phyloP scores from a whole-genome alignment of 2,797 vertebrate species.

The Zalophus californianus region DNA sequence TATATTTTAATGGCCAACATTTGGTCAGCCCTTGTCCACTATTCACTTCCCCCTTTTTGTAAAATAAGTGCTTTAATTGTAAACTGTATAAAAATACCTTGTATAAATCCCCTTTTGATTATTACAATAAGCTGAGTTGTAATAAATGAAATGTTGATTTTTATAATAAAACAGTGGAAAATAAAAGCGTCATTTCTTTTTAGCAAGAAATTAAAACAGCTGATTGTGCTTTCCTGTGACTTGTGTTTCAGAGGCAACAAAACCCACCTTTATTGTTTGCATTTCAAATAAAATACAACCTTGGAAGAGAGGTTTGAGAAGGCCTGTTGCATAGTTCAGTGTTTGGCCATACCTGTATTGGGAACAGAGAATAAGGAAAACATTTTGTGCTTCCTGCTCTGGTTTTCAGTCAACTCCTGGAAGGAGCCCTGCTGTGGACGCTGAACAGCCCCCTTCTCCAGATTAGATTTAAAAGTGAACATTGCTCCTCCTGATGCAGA shows the following conservation, averaged over 20 bases:
- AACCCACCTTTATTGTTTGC: neutral
- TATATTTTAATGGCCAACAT: constrained; percentile 94
- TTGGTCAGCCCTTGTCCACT: constrained; percentile 92
- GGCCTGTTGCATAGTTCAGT: neutral
- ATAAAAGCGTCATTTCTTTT: constrained; percentile 73
- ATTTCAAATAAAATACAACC: constrained; percentile 30
- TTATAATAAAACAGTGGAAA: constrained; percentile 96
- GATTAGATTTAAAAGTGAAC: neutral
- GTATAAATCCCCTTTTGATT: constrained; percentile 93
- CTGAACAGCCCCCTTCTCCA: neutral
- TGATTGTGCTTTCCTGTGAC: constrained; percentile 29
- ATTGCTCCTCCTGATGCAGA: neutral
- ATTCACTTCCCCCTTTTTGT: constrained; percentile 90
- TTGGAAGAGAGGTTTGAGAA: neutral
- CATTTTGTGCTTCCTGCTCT: neutral
- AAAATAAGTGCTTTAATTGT: constrained; percentile 95
- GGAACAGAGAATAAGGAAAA: neutral
- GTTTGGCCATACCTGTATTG: neutral
- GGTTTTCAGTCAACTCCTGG: neutral
- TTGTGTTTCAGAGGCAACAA: neutral
- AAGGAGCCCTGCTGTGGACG: neutral
- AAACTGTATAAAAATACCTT: constrained; percentile 91
- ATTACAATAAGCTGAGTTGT: constrained; percentile 94
- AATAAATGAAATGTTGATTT: constrained; percentile 97
- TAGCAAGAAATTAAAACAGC: constrained; percentile 45